phyloP scores from a whole-genome alignment of 2,113 vertebrate genomes.

The Myotis lucifugus region DNA sequence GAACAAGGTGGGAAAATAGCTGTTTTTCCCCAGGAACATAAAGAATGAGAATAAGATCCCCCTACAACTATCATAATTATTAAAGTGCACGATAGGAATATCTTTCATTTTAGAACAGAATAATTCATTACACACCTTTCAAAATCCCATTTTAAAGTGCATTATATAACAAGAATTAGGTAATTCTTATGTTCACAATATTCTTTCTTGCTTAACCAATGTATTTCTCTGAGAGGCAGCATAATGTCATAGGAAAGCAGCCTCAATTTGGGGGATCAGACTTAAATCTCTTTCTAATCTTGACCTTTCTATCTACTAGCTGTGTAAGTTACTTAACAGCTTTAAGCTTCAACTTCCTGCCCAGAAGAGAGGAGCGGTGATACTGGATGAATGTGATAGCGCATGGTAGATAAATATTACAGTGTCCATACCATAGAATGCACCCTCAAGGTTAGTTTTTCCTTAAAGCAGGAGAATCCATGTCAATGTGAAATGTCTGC shows the following conservation, averaged over 20 bases:
- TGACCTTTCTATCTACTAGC: background rate
- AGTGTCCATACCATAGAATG: background rate
- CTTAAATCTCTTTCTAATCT: background rate
- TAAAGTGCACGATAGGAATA: background rate
- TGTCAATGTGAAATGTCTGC: background rate
- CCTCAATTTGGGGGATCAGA: background rate
- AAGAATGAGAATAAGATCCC: background rate
- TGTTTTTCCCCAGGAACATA: background rate
- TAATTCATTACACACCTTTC: background rate
- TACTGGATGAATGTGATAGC: background rate
- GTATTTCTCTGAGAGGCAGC: conserved; percentile 9
- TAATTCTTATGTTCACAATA: background rate
- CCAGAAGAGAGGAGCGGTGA: background rate
- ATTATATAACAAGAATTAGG: background rate
- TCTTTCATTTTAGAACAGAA: background rate
- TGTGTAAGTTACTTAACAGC: background rate
- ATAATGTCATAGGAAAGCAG: background rate
- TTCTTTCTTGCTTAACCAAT: background rate
- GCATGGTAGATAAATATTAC: background rate
- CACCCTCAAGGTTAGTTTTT: background rate
- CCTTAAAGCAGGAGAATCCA: background rate
- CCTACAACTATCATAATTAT: background rate
- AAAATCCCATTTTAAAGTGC: background rate
- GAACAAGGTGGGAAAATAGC: background rate
- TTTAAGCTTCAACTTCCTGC: background rate